Conservation (phyloP, 1,140 invertebrate genomes). For the Aethina tumida region DNA sequence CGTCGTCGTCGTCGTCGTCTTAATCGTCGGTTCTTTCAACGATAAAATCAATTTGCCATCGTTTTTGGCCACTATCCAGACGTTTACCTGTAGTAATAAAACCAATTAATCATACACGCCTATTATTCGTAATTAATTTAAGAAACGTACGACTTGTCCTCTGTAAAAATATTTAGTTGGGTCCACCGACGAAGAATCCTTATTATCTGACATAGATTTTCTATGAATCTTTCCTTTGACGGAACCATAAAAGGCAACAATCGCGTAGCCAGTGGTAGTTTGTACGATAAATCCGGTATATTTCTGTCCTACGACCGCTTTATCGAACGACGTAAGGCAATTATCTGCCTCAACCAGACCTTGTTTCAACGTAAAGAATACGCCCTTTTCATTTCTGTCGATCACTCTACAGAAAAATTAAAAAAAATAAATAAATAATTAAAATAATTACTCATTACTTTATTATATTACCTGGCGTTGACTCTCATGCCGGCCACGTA, state of each 20-base stretch:
- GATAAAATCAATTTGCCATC: slow-evolving; percentile 13
- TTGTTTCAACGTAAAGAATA: slow-evolving; percentile 46
- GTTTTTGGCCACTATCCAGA: slow-evolving; percentile 9
- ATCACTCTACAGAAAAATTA: slow-evolving; percentile 13
- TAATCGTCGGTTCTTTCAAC: slow-evolving; percentile 1
- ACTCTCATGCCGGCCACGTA: slow-evolving; percentile 40
- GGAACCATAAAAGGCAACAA: slow-evolving; percentile 50
- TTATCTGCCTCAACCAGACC: slow-evolving; percentile 42
- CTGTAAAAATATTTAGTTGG: slow-evolving; percentile 42
- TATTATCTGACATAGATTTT: slow-evolving; percentile 35
- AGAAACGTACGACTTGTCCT: slow-evolving; percentile 49
- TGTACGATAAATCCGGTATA: slow-evolving; percentile 48
- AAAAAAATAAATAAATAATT: neutral
- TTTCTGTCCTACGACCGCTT: slow-evolving; percentile 39
- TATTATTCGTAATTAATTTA: slow-evolving; percentile 7
- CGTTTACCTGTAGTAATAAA: slow-evolving; percentile 15
- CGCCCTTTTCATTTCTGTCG: slow-evolving; percentile 11
- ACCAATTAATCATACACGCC: neutral
- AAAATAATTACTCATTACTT: neutral
- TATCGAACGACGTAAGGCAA: slow-evolving; percentile 37
- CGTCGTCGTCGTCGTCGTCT: neutral
- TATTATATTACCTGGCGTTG: slow-evolving; percentile 31
- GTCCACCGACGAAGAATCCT: slow-evolving; percentile 33
- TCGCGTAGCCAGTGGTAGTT: slow-evolving; percentile 37
- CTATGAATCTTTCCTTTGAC: slow-evolving; percentile 46